phyloP scores from a whole-genome alignment of 1,140 invertebrate genomes.

The Ladona fulva region DNA sequence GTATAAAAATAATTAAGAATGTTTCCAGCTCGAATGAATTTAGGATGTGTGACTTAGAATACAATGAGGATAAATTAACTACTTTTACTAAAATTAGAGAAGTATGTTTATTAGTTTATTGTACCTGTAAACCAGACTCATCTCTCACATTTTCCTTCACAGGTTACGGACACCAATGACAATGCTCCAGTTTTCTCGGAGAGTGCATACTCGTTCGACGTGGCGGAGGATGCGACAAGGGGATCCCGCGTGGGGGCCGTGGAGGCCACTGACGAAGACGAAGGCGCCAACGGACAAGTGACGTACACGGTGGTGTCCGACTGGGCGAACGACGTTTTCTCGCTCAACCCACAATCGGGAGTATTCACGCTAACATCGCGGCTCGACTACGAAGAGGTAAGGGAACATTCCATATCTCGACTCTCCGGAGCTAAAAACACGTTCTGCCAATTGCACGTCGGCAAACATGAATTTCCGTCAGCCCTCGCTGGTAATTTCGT shows the following conservation, averaged over 20 bases:
- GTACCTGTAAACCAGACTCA: neutral
- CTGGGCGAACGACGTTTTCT: conserved; percentile 91
- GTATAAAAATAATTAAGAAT: no score
- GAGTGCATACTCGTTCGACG: conserved; percentile 77
- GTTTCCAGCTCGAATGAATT: no score
- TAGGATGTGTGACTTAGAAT: no score
- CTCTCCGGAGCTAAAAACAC: no score
- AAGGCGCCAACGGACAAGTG: conserved; percentile 76
- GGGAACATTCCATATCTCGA: conserved; percentile 19
- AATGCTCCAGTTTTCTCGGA: conserved; percentile 83
- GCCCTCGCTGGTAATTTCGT: no score
- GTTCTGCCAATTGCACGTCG: no score
- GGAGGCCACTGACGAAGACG: conserved; percentile 70
- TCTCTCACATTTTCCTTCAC: conserved; percentile 27
- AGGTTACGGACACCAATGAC: conserved; percentile 90
- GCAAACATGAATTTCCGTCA: no score
- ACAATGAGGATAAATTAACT: no score
- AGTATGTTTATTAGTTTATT: no score
- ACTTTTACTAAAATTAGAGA: no score
- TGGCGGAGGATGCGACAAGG: conserved; percentile 71
- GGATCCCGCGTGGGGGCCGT: conserved; percentile 75
- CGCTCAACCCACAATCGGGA: conserved; percentile 79
- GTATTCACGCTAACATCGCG: conserved; percentile 79
- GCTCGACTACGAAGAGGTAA: conserved; percentile 88
- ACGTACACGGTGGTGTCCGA: conserved; percentile 83